A percentile compares a stretch with the other conserved stretches of the same genome.
Conservation (phyloP, 2,888 invertebrate species). For the Eucriotettix oculatus region DNA sequence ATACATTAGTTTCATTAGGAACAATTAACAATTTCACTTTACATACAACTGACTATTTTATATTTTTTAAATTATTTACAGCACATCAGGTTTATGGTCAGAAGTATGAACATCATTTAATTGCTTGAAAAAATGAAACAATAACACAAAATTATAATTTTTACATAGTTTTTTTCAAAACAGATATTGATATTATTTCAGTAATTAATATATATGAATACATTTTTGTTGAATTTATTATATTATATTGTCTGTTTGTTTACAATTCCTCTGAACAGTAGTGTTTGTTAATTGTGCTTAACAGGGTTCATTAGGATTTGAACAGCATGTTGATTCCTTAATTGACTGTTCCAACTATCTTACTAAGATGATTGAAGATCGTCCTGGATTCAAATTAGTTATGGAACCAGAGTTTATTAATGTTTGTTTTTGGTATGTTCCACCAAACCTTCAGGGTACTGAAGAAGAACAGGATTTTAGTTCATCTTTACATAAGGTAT, state of each 20-base stretch:
- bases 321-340: conserved; percentile 32
- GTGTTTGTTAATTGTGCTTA: conserved; percentile 4
- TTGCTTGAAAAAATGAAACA: no score
- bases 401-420: conserved; percentile 42
- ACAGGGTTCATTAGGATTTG: conserved; percentile 32
- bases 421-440: conserved; percentile 57
- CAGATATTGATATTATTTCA: no score
- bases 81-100: no score
- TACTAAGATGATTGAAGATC: conserved; percentile 24
- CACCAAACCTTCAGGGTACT: conserved; percentile 26
- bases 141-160: no score
- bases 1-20: neutral
- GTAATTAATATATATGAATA: no score
- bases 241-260: no score
- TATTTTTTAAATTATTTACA: no score
- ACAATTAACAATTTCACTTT: neutral
- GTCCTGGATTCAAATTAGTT: conserved; percentile 28
- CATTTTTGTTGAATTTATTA: no score
- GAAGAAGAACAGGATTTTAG: conserved; percentile 20
- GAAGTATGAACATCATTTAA: no score
- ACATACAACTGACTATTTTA: neutral
- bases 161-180: no score
- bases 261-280: no score
- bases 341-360: conserved; percentile 31
- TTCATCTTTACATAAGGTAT: conserved; percentile 26